Evolutionary conservation across 2,888 invertebrate genomes (phyloP).

Genomic region (Cybosia mesomella): DNA sequence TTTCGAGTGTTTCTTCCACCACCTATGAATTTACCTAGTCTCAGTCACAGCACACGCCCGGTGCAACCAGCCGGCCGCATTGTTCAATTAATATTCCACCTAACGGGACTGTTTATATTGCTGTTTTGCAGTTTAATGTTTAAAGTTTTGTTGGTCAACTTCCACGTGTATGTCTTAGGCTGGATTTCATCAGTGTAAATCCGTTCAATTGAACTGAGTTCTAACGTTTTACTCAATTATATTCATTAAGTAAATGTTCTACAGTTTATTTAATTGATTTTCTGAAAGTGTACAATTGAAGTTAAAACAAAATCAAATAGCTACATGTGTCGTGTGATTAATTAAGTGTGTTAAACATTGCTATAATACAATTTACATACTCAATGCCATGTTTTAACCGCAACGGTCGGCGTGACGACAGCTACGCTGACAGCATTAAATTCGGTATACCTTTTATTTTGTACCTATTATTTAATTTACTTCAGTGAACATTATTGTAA

Average conservation of each 20-base stretch:
- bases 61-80: slow-evolving; percentile 81
- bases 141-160: slow-evolving; percentile 19
- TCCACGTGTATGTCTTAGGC: slow-evolving; percentile 18
- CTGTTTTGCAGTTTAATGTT: slow-evolving; percentile 25
- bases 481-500: background rate
- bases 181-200: background rate
- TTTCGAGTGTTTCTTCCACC: slow-evolving; percentile 85
- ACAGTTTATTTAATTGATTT: background rate
- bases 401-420: slow-evolving; percentile 33
- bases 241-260: background rate
- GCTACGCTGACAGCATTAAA: slow-evolving; percentile 29
- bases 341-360: slow-evolving; percentile 49
- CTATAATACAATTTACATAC: slow-evolving; percentile 46
- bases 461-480: background rate
- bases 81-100: slow-evolving; percentile 61
- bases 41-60: slow-evolving; percentile 78
- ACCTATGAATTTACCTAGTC: slow-evolving; percentile 84
- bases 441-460: slow-evolving; percentile 28
- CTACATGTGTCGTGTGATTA: slow-evolving; percentile 46
- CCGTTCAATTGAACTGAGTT: background rate
- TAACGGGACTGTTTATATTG: slow-evolving; percentile 31
- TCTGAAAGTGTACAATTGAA: slow-evolving; percentile 39
- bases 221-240: background rate
- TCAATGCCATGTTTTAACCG: slow-evolving; percentile 36
- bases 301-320: slow-evolving; percentile 34